Evolutionary conservation across 2,797 vertebrate genomes (phyloP), one percentile per base, ranked within the genome.

Genomic region (Pitangus sulphuratus): DNA sequence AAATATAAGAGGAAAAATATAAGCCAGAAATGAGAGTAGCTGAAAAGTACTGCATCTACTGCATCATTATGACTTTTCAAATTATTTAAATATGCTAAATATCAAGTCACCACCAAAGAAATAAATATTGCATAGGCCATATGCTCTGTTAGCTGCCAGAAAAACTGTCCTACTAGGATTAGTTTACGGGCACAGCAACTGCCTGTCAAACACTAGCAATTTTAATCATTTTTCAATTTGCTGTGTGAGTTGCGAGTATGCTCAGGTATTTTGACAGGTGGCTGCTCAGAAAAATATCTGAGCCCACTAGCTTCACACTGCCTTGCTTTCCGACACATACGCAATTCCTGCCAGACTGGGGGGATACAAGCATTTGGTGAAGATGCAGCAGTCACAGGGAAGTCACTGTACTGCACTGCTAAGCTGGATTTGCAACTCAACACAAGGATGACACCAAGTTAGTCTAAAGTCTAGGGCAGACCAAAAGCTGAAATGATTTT

Each of bases 121-220:
- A 98, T 96, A 98, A 98, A 97, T 97, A 98, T 95, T 97, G 95
- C 94, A 96, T 96, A 96, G 95, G 92, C 89, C 97, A 92, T 97
- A 97, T 97, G 96, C 94, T 97, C 95, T 96, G 96, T 89, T 91
- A 89, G 95, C 96, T 98, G 92, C 72, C 66, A 97, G 98, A 87
- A 97, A 96, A 97, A 90, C 51, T 39, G 70, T 58, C 83, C 95
- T 96, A 96, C 95, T 92, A 96, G 96, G 96, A 82, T 95, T 97
- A 97, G 94, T 95, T 97, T 95, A 72, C 8, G 11, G 64, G 69
- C 19, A 7, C 80, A 65, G 95, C 54, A 62, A 96, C 72, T 84
- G 70, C 57, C 64, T 86, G 92, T 95, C 81, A 94, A 94, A 94
- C 64, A 57, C 56, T 11, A 89, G 61, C 87, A 88, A 91, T 91